phyloP scores from a whole-genome alignment of 1,140 invertebrate genomes.

The Leucophenga varia region DNA sequence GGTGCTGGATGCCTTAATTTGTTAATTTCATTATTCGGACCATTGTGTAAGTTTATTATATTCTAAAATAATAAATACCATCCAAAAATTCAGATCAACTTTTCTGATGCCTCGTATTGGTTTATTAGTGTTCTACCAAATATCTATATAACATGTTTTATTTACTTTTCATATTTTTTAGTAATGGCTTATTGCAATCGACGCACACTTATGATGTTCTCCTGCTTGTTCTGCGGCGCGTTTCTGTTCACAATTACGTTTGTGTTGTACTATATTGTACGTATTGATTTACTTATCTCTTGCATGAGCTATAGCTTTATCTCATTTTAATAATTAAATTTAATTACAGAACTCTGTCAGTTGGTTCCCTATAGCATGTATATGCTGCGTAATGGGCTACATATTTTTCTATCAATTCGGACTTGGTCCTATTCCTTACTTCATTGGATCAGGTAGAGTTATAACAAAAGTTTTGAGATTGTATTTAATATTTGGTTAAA shows the following conservation, averaged over 20 bases:
- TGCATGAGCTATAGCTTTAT: neutral
- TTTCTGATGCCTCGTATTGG: too few species aligned
- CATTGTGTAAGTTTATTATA: too few species aligned
- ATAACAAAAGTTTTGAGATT: too few species aligned
- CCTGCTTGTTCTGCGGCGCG: constrained; percentile 58
- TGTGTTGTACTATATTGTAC: constrained; percentile 63
- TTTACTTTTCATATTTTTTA: too few species aligned
- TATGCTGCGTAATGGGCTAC: constrained; percentile 71
- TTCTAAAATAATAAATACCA: too few species aligned
- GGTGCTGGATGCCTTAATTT: constrained; percentile 71
- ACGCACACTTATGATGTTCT: constrained; percentile 61
- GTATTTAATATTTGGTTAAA: too few species aligned
- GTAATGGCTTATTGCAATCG: constrained; percentile 63
- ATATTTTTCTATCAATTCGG: constrained; percentile 83
- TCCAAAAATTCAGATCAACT: too few species aligned
- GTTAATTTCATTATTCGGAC: constrained; percentile 64
- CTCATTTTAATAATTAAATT: neutral
- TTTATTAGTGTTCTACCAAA: too few species aligned
- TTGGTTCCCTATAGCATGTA: constrained; percentile 74
- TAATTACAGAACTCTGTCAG: constrained; percentile 61
- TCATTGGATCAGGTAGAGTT: constrained; percentile 74
- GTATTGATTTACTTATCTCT: constrained; percentile 23
- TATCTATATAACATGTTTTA: too few species aligned
- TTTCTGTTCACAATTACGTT: constrained; percentile 62
- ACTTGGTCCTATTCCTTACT: constrained; percentile 84